Conservation (phyloP, 2,888 invertebrate species). For the Callyntrura sp. region DNA sequence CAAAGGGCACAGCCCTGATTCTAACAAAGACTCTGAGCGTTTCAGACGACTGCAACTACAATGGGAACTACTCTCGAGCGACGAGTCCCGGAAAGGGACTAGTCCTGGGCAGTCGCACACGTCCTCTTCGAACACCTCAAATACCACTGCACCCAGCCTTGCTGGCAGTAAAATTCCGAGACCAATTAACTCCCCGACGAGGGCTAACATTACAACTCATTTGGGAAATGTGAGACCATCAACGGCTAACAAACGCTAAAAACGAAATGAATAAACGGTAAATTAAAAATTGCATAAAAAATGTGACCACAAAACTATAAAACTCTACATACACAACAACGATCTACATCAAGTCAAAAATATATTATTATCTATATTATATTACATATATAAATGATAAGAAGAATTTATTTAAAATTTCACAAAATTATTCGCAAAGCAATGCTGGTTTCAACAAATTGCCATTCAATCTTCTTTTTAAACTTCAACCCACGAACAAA, state of each 20-base stretch:
- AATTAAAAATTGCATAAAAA: slow-evolving; percentile 13
- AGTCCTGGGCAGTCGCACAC: slow-evolving; percentile 68
- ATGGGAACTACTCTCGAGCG: slow-evolving; percentile 92
- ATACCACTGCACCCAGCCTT: slow-evolving; percentile 69
- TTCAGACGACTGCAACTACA: slow-evolving; percentile 92
- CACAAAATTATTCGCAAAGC: no score
- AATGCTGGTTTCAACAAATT: no score
- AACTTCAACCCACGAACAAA: no score
- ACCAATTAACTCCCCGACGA: slow-evolving; percentile 90
- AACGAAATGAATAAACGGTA: neutral
- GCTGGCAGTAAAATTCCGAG: slow-evolving; percentile 90
- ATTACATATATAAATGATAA: neutral
- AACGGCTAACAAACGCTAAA: slow-evolving; percentile 69
- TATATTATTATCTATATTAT: neutral
- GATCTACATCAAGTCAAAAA: slow-evolving; percentile 20
- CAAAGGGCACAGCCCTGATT: slow-evolving; percentile 76
- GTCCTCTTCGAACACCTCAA: slow-evolving; percentile 60
- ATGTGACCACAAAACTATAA: slow-evolving; percentile 21
- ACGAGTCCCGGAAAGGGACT: slow-evolving; percentile 85
- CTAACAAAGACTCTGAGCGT: slow-evolving; percentile 87
- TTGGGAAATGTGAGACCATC: slow-evolving; percentile 71
- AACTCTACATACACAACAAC: neutral
- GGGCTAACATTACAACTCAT: slow-evolving; percentile 84
- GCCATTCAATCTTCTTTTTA: no score
- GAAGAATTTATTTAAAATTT: neutral